Base-by-base conservation (phyloP, 2,113 vertebrate genomes). In the Heterochromis multidens region DNA sequence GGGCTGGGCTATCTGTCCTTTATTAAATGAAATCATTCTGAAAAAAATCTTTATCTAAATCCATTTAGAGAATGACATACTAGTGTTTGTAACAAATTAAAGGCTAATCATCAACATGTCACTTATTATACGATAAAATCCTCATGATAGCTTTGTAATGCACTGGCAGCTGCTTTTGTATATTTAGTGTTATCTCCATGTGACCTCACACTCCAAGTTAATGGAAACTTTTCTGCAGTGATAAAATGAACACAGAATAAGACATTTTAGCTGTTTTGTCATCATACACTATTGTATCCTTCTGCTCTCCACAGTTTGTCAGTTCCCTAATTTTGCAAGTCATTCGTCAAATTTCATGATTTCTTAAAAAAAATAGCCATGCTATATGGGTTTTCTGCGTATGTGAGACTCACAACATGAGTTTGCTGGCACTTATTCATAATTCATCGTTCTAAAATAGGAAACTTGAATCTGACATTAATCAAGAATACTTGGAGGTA, bases 161-260 rank as follows among this genome's bases (percentile, higher is more conserved):
- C 33, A 37, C 25, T 56, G 62, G 59, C 86, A 90, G 87, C 62
- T 83, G 85, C 46, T 65, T 63, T 81, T 74, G 21, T 82, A 65
- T 72, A 80, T 61, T 37, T 76, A 33, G 14, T 21, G 37, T 35
- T 77, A 29, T 49, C 31, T 27, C 7, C 59, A 52, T 43, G 46
- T 74, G 27, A 54, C 4, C 16, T 83, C 46, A 87, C 63, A 60
- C 46, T 78, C 8, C 13, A 5, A 33, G 59, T 76, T 40, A 52
- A 88, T 72, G 67, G 59, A 88, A 84, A 87, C 70, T 60, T 76
- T 37, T 79, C 33, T 27, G 5, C 33, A 16, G 5, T 37, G 2
- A 43, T 59, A 2, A 60, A 17, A 63, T 57, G 11, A 17, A 63
- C 77, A 70, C 33, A 21, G 49, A 57, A 5, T 4, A 14, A 54